These are phyloP conservation scores for Azorinus chamasolen DNA, from an alignment of 2,888 invertebrate genomes.

Conservation along the genomic window DNA sequence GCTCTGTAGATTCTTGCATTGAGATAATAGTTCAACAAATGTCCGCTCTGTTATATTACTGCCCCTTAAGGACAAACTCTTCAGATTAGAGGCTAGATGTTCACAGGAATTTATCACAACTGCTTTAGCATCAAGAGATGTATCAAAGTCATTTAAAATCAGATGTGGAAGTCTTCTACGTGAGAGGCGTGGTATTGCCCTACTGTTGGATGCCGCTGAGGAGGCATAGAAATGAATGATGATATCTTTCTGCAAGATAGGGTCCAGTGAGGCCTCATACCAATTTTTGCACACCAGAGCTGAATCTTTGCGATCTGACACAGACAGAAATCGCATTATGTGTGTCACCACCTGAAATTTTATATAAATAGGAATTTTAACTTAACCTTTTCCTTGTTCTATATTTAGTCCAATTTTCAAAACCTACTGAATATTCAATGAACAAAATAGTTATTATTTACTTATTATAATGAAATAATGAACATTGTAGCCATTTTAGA, in stretches of 20 bases:
- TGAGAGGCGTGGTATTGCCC: conserved; percentile 58
- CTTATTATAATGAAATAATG: too few relatives aligned
- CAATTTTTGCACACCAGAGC: conserved; percentile 90
- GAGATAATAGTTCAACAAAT: conserved; percentile 77
- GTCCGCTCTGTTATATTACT: conserved; percentile 81
- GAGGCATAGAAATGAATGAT: conserved; percentile 86
- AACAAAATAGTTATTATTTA: too few relatives aligned
- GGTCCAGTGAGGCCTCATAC: conserved; percentile 90
- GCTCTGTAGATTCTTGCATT: conserved; percentile 87
- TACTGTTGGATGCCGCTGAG: conserved; percentile 46
- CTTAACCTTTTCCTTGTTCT: too few relatives aligned
- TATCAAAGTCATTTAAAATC: conserved; percentile 78
- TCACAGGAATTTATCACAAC: conserved; percentile 76
- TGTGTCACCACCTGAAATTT: conserved; percentile 81
- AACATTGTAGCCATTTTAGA: too few relatives aligned
- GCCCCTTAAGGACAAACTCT: conserved; percentile 80
- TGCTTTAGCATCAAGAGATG: conserved; percentile 69
- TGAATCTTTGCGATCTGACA: conserved; percentile 90
- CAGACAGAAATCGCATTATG: conserved; percentile 84
- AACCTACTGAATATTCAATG: too few relatives aligned
- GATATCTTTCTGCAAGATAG: conserved; percentile 88
- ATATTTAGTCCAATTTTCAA: too few relatives aligned
- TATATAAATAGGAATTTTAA: background rate
- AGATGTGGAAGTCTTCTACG: conserved; percentile 76
- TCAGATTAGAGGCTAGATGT: conserved; percentile 72